phyloP scores from a whole-genome alignment of 1,140 invertebrate genomes.

The Rhizoglyphus robini region DNA sequence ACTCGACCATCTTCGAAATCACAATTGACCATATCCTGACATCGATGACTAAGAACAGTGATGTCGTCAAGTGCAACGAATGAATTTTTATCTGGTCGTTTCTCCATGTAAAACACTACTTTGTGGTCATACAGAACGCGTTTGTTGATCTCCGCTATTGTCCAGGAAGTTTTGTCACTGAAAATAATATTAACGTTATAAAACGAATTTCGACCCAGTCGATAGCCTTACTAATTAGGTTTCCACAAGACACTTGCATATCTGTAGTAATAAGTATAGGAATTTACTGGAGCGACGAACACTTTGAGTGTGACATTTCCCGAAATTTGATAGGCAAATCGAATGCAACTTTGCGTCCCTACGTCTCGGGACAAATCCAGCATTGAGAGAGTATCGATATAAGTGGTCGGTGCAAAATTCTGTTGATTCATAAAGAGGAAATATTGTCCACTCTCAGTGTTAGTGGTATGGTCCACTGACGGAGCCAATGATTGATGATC shows the following conservation, averaged over 20 bases:
- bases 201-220: not conserved
- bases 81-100: not conserved
- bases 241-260: not conserved
- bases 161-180: not conserved
- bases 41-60: constrained; percentile 18
- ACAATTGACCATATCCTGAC: constrained; percentile 21
- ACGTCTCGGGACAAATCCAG: not conserved
- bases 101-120: not conserved
- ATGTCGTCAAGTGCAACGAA: constrained; percentile 25
- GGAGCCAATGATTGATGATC: not conserved
- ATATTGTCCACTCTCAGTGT: not conserved
- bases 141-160: not conserved
- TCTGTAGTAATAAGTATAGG: not conserved
- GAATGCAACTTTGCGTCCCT: not conserved
- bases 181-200: not conserved
- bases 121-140: not conserved
- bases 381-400: not conserved
- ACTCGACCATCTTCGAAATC: constrained; percentile 23
- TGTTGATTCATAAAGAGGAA: constrained; percentile 1
- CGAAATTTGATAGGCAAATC: constrained; percentile 1
- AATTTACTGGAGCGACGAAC: not conserved
- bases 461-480: not conserved
- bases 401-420: not conserved
- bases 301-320: not conserved
- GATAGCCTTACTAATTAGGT: not conserved